Base-by-base conservation (phyloP, 2,797 vertebrate genomes). In the Coregonus sp. region DNA sequence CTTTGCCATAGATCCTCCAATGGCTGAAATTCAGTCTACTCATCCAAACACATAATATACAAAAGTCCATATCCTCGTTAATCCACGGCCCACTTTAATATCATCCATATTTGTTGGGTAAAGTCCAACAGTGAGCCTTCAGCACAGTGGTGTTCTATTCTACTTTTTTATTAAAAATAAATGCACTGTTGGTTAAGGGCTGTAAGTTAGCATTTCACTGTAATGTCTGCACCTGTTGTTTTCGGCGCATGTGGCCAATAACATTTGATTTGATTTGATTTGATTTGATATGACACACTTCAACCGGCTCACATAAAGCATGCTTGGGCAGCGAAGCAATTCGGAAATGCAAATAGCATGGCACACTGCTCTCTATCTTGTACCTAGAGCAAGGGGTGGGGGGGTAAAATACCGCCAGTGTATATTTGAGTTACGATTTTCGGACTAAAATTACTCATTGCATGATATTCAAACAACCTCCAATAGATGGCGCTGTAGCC, bases 61-160 rank as follows among this genome's bases (percentile, higher is more conserved):
- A 65, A 35, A 18, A 75, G 20, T 40, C 20, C 29, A 25, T 99
- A 98, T 95, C 91, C 96, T 97, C 94, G 91, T 98, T 97, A 98
- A 98, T 96, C 96, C 96, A 93, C 94, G 95, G 96, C 92, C 93
- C 93, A 93, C 96, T 97, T 99, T 97, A 98, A 98, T 97, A 98
- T 99, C 98, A 99, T 99, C 98, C 97, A 99, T 99, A 99, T 98
- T 97, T 98, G 97, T 92, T 98, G 98, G 96, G 96, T 95, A 95
- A 96, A 95, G 96, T 97, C 97, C 95, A 97, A 94, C 96, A 96
- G 94, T 94, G 93, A 92, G 92, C 84, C 94, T 87, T 76, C 92
- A 92, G 93, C 96, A 92, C 94, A 95, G 95, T 86, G 90, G 93
- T 95, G 25, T 25, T 25, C 1, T 25, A 25, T 25, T 25, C 25